A percentile compares a stretch with the other conserved stretches of the same genome.
Evolutionary conservation across 2,113 vertebrate genomes (phyloP).

Genomic region (Rutilus rutilus): DNA sequence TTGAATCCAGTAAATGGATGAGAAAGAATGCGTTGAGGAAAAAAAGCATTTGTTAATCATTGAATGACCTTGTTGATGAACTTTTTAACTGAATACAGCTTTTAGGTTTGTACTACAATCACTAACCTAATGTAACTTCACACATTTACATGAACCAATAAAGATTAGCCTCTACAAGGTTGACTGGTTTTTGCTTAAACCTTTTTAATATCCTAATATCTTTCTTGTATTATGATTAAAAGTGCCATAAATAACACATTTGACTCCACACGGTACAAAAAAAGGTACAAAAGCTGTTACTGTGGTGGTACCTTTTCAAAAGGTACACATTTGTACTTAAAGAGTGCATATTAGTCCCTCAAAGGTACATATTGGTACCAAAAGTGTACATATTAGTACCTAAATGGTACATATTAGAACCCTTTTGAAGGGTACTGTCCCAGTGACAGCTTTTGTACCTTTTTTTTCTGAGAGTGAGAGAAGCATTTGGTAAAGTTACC

Average conservation of each 20-base stretch:
- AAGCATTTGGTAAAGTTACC: not conserved
- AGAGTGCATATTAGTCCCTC: no score
- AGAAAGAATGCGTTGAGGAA: not conserved
- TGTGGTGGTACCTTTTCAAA: no score
- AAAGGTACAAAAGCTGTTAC: no score
- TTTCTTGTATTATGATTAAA: not conserved
- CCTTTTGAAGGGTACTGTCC: no score
- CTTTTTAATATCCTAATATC: not conserved
- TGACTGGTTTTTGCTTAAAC: not conserved
- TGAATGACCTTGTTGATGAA: not conserved
- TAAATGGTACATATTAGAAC: no score
- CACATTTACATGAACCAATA: not conserved
- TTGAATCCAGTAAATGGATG: not conserved
- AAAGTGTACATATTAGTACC: no score
- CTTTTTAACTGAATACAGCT: not conserved
- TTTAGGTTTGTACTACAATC: not conserved
- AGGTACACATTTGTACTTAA: no score
- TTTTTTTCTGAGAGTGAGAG: no score
- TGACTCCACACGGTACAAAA: no score
- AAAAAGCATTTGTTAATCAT: not conserved
- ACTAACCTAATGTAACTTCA: not conserved
- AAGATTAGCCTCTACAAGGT: not conserved
- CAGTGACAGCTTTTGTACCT: no score
- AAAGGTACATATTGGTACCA: no score
- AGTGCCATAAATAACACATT: not conserved